Evolutionary conservation across 1,140 invertebrate species (phyloP).

Genomic region (Drosophila melanica): DNA sequence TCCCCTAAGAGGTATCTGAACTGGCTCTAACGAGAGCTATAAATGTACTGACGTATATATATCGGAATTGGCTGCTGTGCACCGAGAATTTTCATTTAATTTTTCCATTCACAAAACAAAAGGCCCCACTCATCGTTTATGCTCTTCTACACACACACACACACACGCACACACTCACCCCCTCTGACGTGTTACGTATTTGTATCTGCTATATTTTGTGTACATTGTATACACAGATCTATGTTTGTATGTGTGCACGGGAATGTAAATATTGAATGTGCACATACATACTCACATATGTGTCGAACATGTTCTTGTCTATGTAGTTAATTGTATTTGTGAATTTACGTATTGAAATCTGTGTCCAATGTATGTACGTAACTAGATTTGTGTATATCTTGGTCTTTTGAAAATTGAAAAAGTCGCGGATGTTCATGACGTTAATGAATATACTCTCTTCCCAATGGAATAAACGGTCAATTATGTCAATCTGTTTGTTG

Average conservation of each 20-base stretch:
- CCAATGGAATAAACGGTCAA: slow-evolving; percentile 29
- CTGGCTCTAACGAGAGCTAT: slow-evolving; percentile 67
- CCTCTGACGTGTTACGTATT: slow-evolving; percentile 31
- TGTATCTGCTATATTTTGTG: slow-evolving; percentile 58
- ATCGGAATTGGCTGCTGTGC: slow-evolving; percentile 68
- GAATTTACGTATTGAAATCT: slow-evolving; percentile 42
- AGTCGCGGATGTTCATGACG: slow-evolving; percentile 58
- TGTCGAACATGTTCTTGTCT: slow-evolving; percentile 16
- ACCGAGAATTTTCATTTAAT: slow-evolving; percentile 75
- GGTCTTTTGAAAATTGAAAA: slow-evolving; percentile 62
- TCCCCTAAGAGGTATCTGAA: slow-evolving; percentile 32
- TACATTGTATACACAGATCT: slow-evolving; percentile 40
- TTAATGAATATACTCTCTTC: slow-evolving; percentile 45
- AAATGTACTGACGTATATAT: slow-evolving; percentile 68
- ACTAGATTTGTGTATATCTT: slow-evolving; percentile 34
- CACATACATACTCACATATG: background rate
- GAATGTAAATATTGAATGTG: slow-evolving; percentile 5
- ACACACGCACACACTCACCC: background rate
- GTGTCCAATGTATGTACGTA: slow-evolving; percentile 16
- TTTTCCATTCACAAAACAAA: slow-evolving; percentile 81
- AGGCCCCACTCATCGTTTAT: slow-evolving; percentile 57
- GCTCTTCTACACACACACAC: slow-evolving; percentile 22
- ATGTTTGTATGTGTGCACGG: slow-evolving; percentile 11
- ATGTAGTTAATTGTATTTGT: slow-evolving; percentile 34
- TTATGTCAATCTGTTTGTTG: too few species aligned